Base-by-base conservation (phyloP, 2,888 invertebrate species). In the Epirrhoe alternata region DNA sequence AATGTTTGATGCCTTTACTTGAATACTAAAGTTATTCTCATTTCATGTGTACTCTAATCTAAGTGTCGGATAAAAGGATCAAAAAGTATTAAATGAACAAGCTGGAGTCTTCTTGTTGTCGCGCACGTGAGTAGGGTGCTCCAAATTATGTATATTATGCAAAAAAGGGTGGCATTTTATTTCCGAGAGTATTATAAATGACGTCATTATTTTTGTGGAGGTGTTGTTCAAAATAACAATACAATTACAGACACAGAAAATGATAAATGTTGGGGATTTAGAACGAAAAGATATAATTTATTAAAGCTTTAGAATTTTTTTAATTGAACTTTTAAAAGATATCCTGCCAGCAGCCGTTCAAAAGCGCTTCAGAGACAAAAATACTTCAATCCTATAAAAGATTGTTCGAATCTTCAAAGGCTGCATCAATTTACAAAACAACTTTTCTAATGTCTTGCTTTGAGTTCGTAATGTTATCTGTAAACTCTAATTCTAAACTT, bases 101-200 rank as follows among this genome's bases (percentile, higher is more conserved):
- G 38, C 50, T 38, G 51, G 50, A 8, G n/a, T 16, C 7, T 51
- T 17, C 24, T 10, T 16, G 10, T 12, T 24, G 3, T 30, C 35
- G 30, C 30, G 51, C 59, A 59, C 50, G 58, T 38, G 42, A 42
- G 30, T 30, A 45, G 14, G 24, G 30, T 55, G 38, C 6, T 49
- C 49, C 6, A 56, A 52, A 64, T 64, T 53, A 58, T 58, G 47
- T 52, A 58, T 61, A 66, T 66, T 61, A 61, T 49, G 30, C 33
- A 49, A 50, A 61, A 60, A 24, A 53, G 30, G 51, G 38, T 52
- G 17, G 16, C 33, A 47, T 60, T 59, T 52, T 52, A 31, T 60
- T 52, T 42, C 17, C 50, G n/a, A n/a, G 50, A 35, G 38, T 35
- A 24, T 17, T 6, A 58, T 7, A 16, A n/a, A 35, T 30, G 35